Conservation (phyloP, 2,888 invertebrate species). For the Hydriomena furcata region DNA sequence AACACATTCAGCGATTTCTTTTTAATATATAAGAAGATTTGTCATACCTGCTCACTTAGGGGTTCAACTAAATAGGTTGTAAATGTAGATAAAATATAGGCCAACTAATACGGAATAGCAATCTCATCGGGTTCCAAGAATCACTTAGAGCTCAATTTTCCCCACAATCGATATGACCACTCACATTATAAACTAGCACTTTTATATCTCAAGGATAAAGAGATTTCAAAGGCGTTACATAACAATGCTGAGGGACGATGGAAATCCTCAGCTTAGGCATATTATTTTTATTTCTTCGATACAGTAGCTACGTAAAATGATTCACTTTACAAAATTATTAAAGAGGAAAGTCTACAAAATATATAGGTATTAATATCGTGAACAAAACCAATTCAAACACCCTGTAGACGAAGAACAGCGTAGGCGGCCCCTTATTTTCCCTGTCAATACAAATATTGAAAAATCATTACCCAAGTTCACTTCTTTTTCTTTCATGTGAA, state of each 20-base stretch:
- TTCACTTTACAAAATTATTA: slow-evolving; percentile 34
- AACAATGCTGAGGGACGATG: slow-evolving; percentile 29
- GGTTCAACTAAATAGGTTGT: too few relatives aligned
- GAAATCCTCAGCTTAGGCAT: slow-evolving; percentile 25
- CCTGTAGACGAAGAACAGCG: slow-evolving; percentile 36
- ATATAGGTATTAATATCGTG: slow-evolving; percentile 28
- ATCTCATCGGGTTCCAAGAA: slow-evolving; percentile 44
- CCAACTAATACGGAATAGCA: slow-evolving; percentile 41
- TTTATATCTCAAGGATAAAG: slow-evolving; percentile 31
- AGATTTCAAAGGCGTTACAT: slow-evolving; percentile 26
- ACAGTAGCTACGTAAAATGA: slow-evolving; percentile 14
- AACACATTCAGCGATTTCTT: too few relatives aligned
- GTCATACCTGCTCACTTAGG: too few relatives aligned
- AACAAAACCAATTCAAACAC: slow-evolving; percentile 41
- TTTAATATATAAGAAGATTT: too few relatives aligned
- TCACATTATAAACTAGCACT: slow-evolving; percentile 43
- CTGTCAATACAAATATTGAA: slow-evolving; percentile 65
- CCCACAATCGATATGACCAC: slow-evolving; percentile 32
- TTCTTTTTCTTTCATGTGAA: slow-evolving; percentile 58
- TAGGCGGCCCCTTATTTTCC: slow-evolving; percentile 53
- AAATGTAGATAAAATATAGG: slow-evolving; percentile 35
- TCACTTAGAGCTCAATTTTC: slow-evolving; percentile 41
- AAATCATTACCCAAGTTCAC: slow-evolving; percentile 61
- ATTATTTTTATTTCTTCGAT: slow-evolving; percentile 17
- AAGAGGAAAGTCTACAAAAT: slow-evolving; percentile 31